A percentile compares a stretch with the other conserved stretches of the same genome.
phyloP scores from a whole-genome alignment of 1,140 invertebrate genomes.

The Pectinophora gossypiella region DNA sequence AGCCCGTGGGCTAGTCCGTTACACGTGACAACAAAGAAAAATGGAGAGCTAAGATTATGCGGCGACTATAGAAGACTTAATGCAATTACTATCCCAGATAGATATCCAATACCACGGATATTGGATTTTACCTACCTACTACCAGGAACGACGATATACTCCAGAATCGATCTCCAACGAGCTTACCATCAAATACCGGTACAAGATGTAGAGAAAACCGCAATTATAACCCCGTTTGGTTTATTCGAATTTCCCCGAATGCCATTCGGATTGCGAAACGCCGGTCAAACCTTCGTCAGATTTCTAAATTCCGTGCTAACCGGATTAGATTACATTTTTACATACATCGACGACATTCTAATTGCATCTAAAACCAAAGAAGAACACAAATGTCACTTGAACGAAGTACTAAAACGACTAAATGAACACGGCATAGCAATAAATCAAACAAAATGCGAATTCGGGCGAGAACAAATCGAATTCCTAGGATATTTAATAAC shows the following conservation, averaged over 20 bases:
- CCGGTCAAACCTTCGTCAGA: constrained; percentile 65
- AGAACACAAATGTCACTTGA: constrained; percentile 34
- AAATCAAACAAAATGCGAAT: constrained; percentile 36
- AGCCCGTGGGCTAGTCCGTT: constrained; percentile 60
- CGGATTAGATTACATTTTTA: constrained; percentile 30
- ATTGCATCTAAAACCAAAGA: constrained; percentile 33
- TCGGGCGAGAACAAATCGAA: constrained; percentile 9
- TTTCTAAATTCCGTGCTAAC: constrained; percentile 63
- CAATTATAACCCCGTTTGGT: constrained; percentile 46
- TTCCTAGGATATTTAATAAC: constrained; percentile 43
- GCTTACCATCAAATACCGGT: constrained; percentile 65
- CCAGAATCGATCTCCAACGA: constrained; percentile 54
- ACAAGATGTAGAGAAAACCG: constrained; percentile 37
- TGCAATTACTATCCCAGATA: constrained; percentile 40
- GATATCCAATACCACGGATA: constrained; percentile 22
- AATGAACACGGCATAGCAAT: constrained; percentile 29
- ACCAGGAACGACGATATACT: constrained; percentile 37
- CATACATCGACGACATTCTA: constrained; percentile 52
- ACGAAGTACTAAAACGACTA: constrained; percentile 23
- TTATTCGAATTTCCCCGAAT: constrained; percentile 40
- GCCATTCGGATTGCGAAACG: constrained; percentile 49
- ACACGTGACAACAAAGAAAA: constrained; percentile 53
- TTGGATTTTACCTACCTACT: constrained; percentile 16
- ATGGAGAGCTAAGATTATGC: constrained; percentile 46
- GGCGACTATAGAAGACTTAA: constrained; percentile 71